Conservation (phyloP, 2,113 vertebrate genomes). For the Galemys pyrenaicus region DNA sequence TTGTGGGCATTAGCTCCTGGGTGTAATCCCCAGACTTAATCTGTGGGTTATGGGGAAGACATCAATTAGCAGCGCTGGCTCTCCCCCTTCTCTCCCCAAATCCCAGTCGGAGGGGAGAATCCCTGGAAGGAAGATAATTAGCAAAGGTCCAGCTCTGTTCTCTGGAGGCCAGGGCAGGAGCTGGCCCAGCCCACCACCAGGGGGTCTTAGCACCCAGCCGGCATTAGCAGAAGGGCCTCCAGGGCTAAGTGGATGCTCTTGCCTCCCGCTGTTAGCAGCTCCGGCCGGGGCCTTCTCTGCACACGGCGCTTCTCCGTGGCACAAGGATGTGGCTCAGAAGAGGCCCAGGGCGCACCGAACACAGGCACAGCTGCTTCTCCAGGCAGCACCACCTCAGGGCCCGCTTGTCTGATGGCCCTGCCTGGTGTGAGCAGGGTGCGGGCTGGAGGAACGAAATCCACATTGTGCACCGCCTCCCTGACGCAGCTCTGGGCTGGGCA, state of each 20-base stretch:
- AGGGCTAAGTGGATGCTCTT: slow-evolving; percentile 68
- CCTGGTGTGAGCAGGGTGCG: too few relatives aligned
- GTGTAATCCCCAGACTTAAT: slow-evolving; percentile 82
- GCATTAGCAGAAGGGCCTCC: slow-evolving; percentile 64
- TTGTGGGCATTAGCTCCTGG: slow-evolving; percentile 79
- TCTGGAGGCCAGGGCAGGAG: slow-evolving; percentile 51
- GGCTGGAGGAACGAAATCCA: too few relatives aligned
- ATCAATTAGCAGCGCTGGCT: slow-evolving; percentile 79
- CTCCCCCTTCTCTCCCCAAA: slow-evolving; percentile 64
- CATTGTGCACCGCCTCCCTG: too few relatives aligned
- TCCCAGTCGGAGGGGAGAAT: slow-evolving; percentile 68
- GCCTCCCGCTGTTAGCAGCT: slow-evolving; percentile 64
- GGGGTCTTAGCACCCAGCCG: slow-evolving; percentile 22
- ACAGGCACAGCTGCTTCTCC: slow-evolving; percentile 73
- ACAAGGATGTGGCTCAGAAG: slow-evolving; percentile 77
- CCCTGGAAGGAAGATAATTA: slow-evolving; percentile 82
- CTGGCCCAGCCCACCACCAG: slow-evolving; percentile 83
- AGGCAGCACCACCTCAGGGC: neutral
- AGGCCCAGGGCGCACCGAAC: slow-evolving; percentile 63
- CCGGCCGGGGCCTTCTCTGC: slow-evolving; percentile 69
- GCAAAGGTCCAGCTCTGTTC: slow-evolving; percentile 78
- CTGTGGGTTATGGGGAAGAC: slow-evolving; percentile 77
- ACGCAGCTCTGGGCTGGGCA: neutral
- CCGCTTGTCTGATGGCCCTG: too few relatives aligned
- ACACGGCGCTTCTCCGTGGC: slow-evolving; percentile 77